Evolutionary conservation across 2,113 vertebrate species (phyloP), one percentile per base, ranked within the genome.

Genomic region (Mormoops blainvillei): DNA sequence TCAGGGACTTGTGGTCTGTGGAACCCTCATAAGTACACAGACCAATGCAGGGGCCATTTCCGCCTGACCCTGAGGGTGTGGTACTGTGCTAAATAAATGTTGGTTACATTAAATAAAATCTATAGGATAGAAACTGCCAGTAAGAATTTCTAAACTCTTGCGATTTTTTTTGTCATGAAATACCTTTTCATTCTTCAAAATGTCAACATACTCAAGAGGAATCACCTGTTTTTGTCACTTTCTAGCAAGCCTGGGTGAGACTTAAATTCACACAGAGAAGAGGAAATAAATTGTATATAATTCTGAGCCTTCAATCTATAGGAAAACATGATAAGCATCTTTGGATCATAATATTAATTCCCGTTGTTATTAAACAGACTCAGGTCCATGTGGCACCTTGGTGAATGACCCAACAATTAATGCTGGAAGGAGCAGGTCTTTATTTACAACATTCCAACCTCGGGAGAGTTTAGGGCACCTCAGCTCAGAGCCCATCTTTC

Each of bases 161-260:
- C 73, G 86, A 56, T 91, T 22, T 33, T 56, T 94, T 92, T 96
- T 93, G 88, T 96, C 82, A 91, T 0, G 19, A 82, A 96, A 48
- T 92, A 88, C 20, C 65, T 96, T 98, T 95, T 91, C 78, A 22
- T 73, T 83, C 91, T 97, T 65, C 4, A 70, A 33, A 77, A 7
- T 94, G 36, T 97, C 95, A 97, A 94, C 96, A 87, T 96, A n/a
- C 92, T 97, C 93, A 85, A 96, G 74, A 94, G 85, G 95, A 96
- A 98, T 82, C 95, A 97, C 95, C 91, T 98, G 68, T 89, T 96
- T 65, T 41, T 12, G 31, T 96, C 76, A 87, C 76, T 87, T 93
- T 80, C n/a, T 97, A 80, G 22, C 95, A 90, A 76, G 61, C 50
- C 41, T 96, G 84, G 94, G 56, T 95, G 90, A 97, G 31, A 95